Percentiles rank a stretch among this genome's conserved stretches.
Conservation (phyloP, 2,888 invertebrate species). For the Macrophya annulata region DNA sequence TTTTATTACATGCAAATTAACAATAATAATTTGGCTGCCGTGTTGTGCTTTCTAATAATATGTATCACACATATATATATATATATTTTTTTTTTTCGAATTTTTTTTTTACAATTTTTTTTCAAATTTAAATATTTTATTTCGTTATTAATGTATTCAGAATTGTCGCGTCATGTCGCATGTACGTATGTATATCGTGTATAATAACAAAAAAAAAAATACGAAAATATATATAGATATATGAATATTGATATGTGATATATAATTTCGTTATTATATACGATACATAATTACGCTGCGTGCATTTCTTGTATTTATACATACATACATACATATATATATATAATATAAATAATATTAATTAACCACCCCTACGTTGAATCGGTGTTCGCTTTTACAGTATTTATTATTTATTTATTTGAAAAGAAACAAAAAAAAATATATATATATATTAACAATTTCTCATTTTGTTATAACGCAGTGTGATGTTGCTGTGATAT, state of each 20-base stretch:
- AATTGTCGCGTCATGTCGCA: constrained; percentile 47
- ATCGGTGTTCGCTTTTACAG: constrained; percentile 57
- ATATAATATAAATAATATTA: constrained; percentile 39
- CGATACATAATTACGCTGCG: constrained; percentile 46
- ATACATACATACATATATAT: constrained; percentile 28
- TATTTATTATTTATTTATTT: constrained; percentile 41
- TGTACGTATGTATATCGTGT: constrained; percentile 29
- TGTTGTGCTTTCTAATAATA: constrained; percentile 53
- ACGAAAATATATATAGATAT: background rate
- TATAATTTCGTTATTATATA: constrained; percentile 38
- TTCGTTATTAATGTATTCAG: constrained; percentile 39
- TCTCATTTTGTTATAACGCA: constrained; percentile 68
- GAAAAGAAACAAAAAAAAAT: constrained; percentile 1
- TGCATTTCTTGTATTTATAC: constrained; percentile 26
- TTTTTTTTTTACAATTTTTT: background rate
- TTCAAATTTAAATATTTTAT: background rate
- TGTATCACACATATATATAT: constrained; percentile 31
- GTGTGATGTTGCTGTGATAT: constrained; percentile 77
- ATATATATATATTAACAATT: constrained; percentile 5
- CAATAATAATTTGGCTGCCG: constrained; percentile 54
- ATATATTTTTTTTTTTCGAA: background rate
- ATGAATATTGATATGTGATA: background rate
- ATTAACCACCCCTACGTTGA: constrained; percentile 40
- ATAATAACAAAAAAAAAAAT: background rate
- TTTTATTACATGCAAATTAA: constrained; percentile 54